Base-by-base conservation (phyloP, 2,888 invertebrate genomes). In the Mayetiola destructor region DNA sequence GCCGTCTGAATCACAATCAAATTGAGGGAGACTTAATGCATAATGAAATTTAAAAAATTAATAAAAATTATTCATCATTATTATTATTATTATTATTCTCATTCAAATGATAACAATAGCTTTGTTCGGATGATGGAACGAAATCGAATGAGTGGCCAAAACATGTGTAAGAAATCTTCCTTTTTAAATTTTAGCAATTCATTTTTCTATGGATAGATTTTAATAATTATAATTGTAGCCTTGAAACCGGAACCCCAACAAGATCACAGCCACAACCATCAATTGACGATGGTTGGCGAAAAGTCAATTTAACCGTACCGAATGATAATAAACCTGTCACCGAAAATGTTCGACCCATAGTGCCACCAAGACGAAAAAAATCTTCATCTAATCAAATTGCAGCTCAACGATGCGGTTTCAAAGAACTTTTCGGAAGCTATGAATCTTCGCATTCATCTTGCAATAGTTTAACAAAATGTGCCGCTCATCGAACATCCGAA, bases 321-420 rank as follows among this genome's bases (percentile, higher is more conserved):
- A 59, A 59, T 36, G 56, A 39, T 9, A 53, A 30, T 30, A n/a
- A n/a, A n/a, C n/a, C n/a, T n/a, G 20, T 53, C 2, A 42, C 16
- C 56, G 3, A 18, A 23, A 16, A 36, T 9, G 10, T 23, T 3
- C 10, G 16, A 27, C 64, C 64, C 20, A 32, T 63, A 3, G 61
- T 63, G 16, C 64, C 64, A 16, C 64, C 64, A 21, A 58, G 64
- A 10, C 62, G 61, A 21, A 63, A 62, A 52, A 58, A 62, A 16
- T 53, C 59, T 9, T 60, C 61, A 27, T 10, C 29, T 8, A 27
- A 58, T 3, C 30, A 20, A 14, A 55, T 37, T 30, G 57, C 52
- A 35, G 27, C 30, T 29, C 30, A 52, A 29, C 42, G 59, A 56
- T 59, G 60, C 56, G 60, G 61, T 27, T 62, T 62, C 42, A 59